Evolutionary conservation across 2,888 invertebrate genomes (phyloP).

Genomic region (Nomada flava): DNA sequence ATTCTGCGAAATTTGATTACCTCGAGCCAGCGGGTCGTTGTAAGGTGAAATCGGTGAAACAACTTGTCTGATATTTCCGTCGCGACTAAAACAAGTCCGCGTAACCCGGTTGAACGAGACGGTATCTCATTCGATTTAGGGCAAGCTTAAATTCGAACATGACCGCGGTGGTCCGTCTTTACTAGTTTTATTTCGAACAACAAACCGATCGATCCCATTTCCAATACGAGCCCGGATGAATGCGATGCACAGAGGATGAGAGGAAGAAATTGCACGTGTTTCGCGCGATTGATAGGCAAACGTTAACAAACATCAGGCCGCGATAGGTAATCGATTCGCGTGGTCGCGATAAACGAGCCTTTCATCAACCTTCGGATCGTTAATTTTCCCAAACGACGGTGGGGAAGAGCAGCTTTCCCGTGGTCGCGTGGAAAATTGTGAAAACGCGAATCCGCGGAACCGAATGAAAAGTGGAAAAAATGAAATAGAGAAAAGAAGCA

Average conservation of each 20-base stretch:
- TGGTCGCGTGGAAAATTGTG: not conserved
- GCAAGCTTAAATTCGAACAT: not conserved
- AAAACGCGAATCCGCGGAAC: not conserved
- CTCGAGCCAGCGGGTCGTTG: no score
- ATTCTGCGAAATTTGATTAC: no score
- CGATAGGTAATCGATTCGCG: conserved; percentile 19
- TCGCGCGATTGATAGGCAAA: not conserved
- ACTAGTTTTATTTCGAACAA: conserved; percentile 9
- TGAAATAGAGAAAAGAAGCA: not conserved
- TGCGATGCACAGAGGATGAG: not conserved
- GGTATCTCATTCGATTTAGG: not conserved
- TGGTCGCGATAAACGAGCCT: conserved; percentile 8
- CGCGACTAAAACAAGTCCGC: not conserved
- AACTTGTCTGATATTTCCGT: not conserved
- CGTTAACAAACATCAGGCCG: conserved; percentile 7
- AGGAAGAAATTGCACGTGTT: conserved; percentile 3
- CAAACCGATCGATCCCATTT: not conserved
- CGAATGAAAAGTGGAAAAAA: not conserved
- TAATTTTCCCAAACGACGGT: not conserved
- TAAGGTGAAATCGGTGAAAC: not conserved
- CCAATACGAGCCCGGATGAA: not conserved
- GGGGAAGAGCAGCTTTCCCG: not conserved
- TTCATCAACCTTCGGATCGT: conserved; percentile 27
- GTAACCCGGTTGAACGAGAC: no score
- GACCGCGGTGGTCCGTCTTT: no score